phyloP scores from a whole-genome alignment of 2,113 vertebrate genomes.

The human region DNA sequence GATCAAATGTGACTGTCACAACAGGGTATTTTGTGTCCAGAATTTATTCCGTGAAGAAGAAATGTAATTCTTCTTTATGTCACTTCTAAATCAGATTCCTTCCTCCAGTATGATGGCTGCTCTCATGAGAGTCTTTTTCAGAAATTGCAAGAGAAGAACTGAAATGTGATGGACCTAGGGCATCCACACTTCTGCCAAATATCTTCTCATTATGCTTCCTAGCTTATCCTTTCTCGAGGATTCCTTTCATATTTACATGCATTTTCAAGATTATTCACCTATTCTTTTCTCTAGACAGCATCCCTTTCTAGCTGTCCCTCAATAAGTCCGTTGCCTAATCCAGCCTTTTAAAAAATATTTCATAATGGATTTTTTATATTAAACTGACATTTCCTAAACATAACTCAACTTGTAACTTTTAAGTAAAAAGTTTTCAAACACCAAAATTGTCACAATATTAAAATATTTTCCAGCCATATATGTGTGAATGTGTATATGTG shows the following conservation, averaged over 20 bases:
- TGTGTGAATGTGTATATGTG: background rate
- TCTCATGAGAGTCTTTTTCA: background rate
- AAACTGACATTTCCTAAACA: slow-evolving; percentile 26
- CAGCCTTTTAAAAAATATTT: slow-evolving; percentile 24
- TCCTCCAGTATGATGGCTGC: background rate
- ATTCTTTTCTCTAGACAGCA: background rate
- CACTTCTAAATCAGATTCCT: background rate
- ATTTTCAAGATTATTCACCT: background rate
- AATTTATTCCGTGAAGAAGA: background rate
- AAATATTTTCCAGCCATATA: slow-evolving; percentile 7
- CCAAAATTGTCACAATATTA: slow-evolving; percentile 6
- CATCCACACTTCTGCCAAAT: background rate
- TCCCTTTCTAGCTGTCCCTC: background rate
- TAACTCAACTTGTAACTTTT: background rate
- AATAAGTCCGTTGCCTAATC: background rate
- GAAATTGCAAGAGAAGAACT: background rate
- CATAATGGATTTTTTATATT: slow-evolving; percentile 1
- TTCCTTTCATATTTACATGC: background rate
- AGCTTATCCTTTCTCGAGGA: background rate
- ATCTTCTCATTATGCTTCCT: background rate
- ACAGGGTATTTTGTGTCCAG: background rate
- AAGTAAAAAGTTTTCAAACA: slow-evolving; percentile 40
- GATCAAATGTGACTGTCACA: background rate
- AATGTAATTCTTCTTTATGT: background rate
- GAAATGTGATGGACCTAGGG: background rate